A percentile compares a stretch with the other conserved stretches of the same genome.
Evolutionary conservation across 2,113 vertebrate species (phyloP).

Genomic region (Sebastes fasciatus): DNA sequence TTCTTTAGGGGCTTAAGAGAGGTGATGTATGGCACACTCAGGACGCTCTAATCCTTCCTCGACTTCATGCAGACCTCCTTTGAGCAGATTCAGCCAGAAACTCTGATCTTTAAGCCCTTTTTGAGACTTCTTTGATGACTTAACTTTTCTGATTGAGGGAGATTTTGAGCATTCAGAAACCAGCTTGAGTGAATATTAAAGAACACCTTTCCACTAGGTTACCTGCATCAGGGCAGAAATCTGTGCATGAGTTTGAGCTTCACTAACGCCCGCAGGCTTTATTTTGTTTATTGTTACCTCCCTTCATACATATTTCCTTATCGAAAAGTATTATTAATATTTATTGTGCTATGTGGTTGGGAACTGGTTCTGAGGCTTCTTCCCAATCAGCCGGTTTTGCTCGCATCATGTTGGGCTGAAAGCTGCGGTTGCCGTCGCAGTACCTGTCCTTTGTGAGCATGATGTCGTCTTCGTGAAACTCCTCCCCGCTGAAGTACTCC

Average conservation of each 20-base stretch:
- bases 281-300: neutral
- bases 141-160: no score
- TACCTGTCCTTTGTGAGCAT: conserved; percentile 90
- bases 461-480: conserved; percentile 90
- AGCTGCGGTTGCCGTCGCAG: neutral
- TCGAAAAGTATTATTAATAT: neutral
- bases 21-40: no score
- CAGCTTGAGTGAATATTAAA: no score
- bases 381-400: neutral
- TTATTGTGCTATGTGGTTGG: neutral
- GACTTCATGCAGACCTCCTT: no score
- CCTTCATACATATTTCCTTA: neutral
- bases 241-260: neutral
- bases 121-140: neutral
- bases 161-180: no score
- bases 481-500: conserved; percentile 93
- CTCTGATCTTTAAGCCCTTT: neutral
- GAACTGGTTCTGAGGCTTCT: neutral
- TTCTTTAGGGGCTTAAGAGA: no score
- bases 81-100: neutral
- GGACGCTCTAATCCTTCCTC: no score
- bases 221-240: no score
- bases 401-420: neutral
- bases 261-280: neutral
- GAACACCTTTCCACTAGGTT: no score